Percentiles rank a stretch among this genome's conserved stretches.
These are phyloP conservation scores for Dolichoris vasculosae DNA, from an alignment of 1,140 invertebrate genomes.

Conservation along the genomic window DNA sequence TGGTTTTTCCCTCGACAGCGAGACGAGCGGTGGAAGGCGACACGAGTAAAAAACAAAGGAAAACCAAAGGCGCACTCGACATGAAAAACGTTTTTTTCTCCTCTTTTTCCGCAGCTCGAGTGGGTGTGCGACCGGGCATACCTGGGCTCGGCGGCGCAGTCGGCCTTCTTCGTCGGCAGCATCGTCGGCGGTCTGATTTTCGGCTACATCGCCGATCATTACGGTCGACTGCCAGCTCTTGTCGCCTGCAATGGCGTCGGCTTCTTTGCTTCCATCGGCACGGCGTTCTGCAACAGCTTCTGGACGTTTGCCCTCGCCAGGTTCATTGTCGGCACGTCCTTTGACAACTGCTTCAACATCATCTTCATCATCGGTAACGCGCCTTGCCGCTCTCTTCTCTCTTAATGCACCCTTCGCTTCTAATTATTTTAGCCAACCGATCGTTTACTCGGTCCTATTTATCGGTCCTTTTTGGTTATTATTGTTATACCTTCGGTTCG, in stretches of 20 bases:
- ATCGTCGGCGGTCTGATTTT: slow-evolving; percentile 75
- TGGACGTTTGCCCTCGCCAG: slow-evolving; percentile 85
- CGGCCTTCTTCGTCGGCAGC: slow-evolving; percentile 77
- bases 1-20: too few relatives aligned
- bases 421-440: too few relatives aligned
- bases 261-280: slow-evolving; percentile 84
- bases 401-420: background rate
- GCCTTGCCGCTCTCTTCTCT: background rate
- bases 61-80: background rate
- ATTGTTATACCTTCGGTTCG: too few relatives aligned
- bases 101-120: slow-evolving; percentile 76
- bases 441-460: too few relatives aligned
- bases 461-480: too few relatives aligned
- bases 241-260: slow-evolving; percentile 85
- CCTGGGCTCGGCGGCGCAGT: slow-evolving; percentile 83
- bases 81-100: background rate
- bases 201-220: slow-evolving; percentile 75
- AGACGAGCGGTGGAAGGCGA: background rate
- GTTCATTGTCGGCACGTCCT: slow-evolving; percentile 88
- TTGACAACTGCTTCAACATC: slow-evolving; percentile 93
- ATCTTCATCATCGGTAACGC: slow-evolving; percentile 89
- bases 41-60: background rate
- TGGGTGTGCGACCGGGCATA: slow-evolving; percentile 89
- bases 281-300: slow-evolving; percentile 83
- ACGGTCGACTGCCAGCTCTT: slow-evolving; percentile 74